Evolutionary conservation across 2,113 vertebrate genomes (phyloP).

Genomic region (Oreochromis niloticus): DNA sequence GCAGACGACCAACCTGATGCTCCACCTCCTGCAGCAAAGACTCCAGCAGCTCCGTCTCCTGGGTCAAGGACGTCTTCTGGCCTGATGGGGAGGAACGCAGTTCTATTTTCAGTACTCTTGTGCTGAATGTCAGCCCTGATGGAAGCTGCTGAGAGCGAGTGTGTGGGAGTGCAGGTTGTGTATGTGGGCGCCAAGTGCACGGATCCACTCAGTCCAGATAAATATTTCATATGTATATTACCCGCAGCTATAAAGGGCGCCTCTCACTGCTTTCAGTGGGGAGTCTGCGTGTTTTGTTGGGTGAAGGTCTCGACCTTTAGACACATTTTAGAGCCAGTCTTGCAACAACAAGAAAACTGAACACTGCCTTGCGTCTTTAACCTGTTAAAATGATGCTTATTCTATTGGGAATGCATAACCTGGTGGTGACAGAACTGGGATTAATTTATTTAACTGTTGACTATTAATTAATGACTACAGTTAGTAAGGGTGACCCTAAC

Average conservation of each 20-base stretch:
- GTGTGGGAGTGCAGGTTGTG: neutral
- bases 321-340: neutral
- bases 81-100: slow-evolving; percentile 70
- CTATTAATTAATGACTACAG: neutral
- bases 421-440: neutral
- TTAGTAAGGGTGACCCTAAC: neutral
- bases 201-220: slow-evolving; percentile 26
- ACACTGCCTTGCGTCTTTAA: neutral
- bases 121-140: slow-evolving; percentile 16
- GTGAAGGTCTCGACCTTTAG: neutral
- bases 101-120: slow-evolving; percentile 50
- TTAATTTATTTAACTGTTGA: neutral
- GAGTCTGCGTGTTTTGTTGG: neutral
- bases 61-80: slow-evolving; percentile 96
- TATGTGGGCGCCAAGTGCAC: slow-evolving; percentile 6
- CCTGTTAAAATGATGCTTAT: neutral
- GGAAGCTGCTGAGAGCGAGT: slow-evolving; percentile 9
- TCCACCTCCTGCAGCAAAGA: slow-evolving; percentile 97
- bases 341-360: neutral
- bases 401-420: neutral
- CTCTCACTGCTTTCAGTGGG: neutral
- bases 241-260: slow-evolving; percentile 6
- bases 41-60: slow-evolving; percentile 97
- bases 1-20: slow-evolving; percentile 81
- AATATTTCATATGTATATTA: slow-evolving; percentile 47